Base-by-base conservation (phyloP, 1,140 invertebrate species). In the Aphaenogaster ashmeadi region DNA sequence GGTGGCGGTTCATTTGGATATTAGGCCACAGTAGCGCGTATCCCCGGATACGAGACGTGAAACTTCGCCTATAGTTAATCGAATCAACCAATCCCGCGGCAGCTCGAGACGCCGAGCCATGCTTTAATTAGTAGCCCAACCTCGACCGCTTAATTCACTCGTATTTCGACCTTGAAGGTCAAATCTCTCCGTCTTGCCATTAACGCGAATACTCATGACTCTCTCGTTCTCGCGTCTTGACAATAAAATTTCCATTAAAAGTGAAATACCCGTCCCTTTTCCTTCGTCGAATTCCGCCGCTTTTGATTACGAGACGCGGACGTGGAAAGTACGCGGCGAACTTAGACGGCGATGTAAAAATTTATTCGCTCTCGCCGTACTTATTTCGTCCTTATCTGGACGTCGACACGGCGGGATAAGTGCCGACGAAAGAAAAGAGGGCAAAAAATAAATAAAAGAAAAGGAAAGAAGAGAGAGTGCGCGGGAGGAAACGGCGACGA, bases 91-190 rank as follows among this genome's bases (percentile, higher is more conserved):
- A 86, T 91, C 72, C 64, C 64, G 47, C 79, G 60, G 66, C 67
- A 75, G 38, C 58, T 67, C 54, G 54, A 86, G 69, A 77, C 67
- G 50, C 50, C 47, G 60, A 88, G 38, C 84, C 58, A 81, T 72
- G 89, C 79, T 90, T 90, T 90, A 90, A 90, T 90, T 90, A 90
- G 78, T 75, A 54, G 41, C 47, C 87, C 78, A 87, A 79, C 72
- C 87, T 86, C 87, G 60, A 77, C n/a, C 64, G 86, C 72, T 38
- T 77, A 88, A 88, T 64, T 66, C 66, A 77, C 67, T 80, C 84
- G 38, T 21, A 50, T 36, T 75, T 79, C 33, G 86, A 87, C 85
- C 88, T 80, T 87, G 85, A 54, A 27, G 3, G 44, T 78, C 54
- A 6, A 7, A 0, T 41, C 52, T 44, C 77, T 60, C n/a, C n/a